These are phyloP conservation scores for Allobates femoralis DNA, from an alignment of 2,797 vertebrate species.

Conservation along the genomic window DNA sequence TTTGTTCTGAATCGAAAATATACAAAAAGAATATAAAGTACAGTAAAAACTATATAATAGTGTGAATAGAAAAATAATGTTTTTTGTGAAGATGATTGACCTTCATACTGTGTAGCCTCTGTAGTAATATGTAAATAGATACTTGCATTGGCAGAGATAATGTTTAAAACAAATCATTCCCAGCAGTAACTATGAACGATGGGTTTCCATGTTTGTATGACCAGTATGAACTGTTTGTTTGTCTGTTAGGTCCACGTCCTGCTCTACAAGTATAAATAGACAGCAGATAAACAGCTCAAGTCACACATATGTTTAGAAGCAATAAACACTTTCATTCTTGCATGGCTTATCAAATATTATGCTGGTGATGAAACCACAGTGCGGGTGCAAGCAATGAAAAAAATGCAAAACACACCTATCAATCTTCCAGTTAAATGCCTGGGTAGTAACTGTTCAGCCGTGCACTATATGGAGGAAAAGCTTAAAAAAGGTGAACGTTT, in stretches of 20 bases:
- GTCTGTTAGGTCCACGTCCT: not conserved
- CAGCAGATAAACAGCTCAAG: constrained; percentile 58
- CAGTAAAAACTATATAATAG: not conserved
- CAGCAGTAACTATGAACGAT: not conserved
- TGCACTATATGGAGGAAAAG: too few species aligned
- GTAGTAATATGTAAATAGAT: not conserved
- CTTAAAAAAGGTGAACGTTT: too few species aligned
- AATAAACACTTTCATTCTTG: constrained; percentile 51
- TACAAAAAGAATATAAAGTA: too few species aligned
- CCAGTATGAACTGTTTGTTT: not conserved
- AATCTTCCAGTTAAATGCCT: not conserved
- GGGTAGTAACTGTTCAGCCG: not conserved
- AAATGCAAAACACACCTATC: not conserved
- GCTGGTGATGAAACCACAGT: constrained; percentile 32
- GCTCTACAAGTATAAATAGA: constrained; percentile 56
- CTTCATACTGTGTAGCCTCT: not conserved
- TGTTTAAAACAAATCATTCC: not conserved
- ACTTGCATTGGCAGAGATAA: not conserved
- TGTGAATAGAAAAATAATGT: too few species aligned
- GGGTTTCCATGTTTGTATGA: not conserved
- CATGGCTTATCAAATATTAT: constrained; percentile 39
- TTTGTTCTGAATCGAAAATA: too few species aligned
- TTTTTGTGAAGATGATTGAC: too few species aligned
- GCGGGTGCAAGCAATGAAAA: not conserved
- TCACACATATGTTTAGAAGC: constrained; percentile 53